Evolutionary conservation across 1,140 invertebrate genomes (phyloP), one percentile per base, ranked within the genome.

Genomic region (Drosophila repleta): DNA sequence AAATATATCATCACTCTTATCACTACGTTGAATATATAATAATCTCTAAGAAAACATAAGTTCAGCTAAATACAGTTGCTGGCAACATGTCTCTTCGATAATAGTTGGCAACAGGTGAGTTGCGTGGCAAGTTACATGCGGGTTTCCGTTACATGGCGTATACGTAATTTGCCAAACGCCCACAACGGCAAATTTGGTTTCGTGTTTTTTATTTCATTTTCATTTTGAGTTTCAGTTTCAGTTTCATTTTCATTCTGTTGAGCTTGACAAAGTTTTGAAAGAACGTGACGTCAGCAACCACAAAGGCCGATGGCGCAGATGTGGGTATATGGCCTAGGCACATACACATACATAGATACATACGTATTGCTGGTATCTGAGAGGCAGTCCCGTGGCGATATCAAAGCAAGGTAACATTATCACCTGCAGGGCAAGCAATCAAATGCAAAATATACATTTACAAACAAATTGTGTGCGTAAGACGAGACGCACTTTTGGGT

Each of bases 371-470:
- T 32, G 15, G 3, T 15, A 41, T 15, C n/a, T 4, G 2, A 41
- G 18, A 4, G 39, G 5, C n/a, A 35, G 11, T 39, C 24, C 37
- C 58, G 2, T 29, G 21, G 52, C 11, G 15, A 56, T 49, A 64
- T 70, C 60, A 74, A 74, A 64, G 55, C 55, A 53, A 72, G 66
- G 32, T 15, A 43, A 43, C 68, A 65, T 64, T 70, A 35, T 35
- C 62, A 75, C 71, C 73, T 75, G 63, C 39, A 62, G 75, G 72
- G 53, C 61, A 88, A 89, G 71, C 84, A 89, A 87, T 89, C 84
- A 83, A 89, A 89, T 84, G 53, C 46, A 82, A 79, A 87, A 76
- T 89, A 87, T 87, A 79, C 75, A 67, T 70, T 89, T 89, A 70
- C 83, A 90, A 90, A 76, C 83, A 85, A 79, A 79, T 70, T 79